These are phyloP conservation scores for Magallana gigas DNA, from an alignment of 1,140 invertebrate species.

Conservation along the genomic window DNA sequence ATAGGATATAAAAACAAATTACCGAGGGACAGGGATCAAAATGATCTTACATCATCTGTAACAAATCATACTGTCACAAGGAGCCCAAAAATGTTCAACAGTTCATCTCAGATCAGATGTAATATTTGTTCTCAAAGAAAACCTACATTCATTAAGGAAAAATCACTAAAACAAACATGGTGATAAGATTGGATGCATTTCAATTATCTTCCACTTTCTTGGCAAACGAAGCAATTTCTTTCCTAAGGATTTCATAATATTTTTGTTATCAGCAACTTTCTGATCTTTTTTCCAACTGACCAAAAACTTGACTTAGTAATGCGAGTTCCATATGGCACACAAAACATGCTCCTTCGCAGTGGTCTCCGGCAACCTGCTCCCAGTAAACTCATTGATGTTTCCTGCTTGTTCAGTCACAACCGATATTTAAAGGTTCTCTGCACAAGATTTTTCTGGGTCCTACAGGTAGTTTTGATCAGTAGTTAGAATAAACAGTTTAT, in stretches of 20 bases:
- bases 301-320: slow-evolving; percentile 9
- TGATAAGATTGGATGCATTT: slow-evolving; percentile 4
- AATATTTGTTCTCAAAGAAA: slow-evolving; percentile 27
- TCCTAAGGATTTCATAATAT: slow-evolving; percentile 3
- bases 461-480: slow-evolving; percentile 26
- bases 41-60: too few relatives aligned
- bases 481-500: slow-evolving; percentile 22
- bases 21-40: too few relatives aligned
- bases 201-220: slow-evolving; percentile 17
- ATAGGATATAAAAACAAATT: too few relatives aligned
- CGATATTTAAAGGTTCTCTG: too few relatives aligned
- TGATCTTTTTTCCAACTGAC: slow-evolving; percentile 12
- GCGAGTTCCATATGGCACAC: background rate
- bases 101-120: background rate
- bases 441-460: background rate
- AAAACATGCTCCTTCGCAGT: background rate
- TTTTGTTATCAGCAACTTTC: slow-evolving; percentile 13
- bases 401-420: background rate
- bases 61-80: too few relatives aligned
- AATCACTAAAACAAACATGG: slow-evolving; percentile 5
- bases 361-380: background rate
- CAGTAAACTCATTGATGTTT: background rate
- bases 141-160: background rate
- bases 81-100: too few relatives aligned
- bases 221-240: background rate